Evolutionary conservation across 2,797 vertebrate species (phyloP).

Genomic region (Bovichtus diacanthus): DNA sequence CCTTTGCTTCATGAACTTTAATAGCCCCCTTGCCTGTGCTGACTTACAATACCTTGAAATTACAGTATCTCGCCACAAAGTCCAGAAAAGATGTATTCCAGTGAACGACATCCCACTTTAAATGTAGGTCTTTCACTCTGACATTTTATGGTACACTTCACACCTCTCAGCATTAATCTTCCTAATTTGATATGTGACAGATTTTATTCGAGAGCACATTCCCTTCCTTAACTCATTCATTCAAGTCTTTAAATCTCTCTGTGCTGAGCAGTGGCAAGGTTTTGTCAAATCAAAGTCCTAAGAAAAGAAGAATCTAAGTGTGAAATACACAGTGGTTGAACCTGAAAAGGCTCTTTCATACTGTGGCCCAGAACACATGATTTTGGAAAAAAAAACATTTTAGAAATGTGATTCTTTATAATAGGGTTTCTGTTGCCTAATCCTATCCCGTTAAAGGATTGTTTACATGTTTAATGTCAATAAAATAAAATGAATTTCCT

Average conservation of each 20-base stretch:
- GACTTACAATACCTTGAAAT: conserved; percentile 43
- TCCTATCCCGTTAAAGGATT: neutral
- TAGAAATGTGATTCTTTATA: neutral
- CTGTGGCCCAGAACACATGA: neutral
- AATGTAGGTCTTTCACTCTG: conserved; percentile 57
- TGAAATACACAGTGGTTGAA: conserved; percentile 44
- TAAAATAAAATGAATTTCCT: neutral
- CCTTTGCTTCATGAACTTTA: conserved; percentile 49
- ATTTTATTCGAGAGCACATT: conserved; percentile 53
- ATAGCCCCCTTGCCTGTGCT: conserved; percentile 24
- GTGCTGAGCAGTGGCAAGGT: conserved; percentile 26
- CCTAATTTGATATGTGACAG: conserved; percentile 60
- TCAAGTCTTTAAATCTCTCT: conserved; percentile 51
- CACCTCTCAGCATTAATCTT: conserved; percentile 55
- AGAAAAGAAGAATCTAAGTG: conserved; percentile 46
- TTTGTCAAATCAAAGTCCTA: conserved; percentile 39
- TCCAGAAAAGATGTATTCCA: conserved; percentile 42
- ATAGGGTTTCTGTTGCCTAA: neutral
- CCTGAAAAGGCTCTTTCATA: conserved; percentile 6
- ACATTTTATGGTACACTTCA: conserved; percentile 68
- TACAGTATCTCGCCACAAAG: conserved; percentile 46
- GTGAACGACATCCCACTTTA: conserved; percentile 44
- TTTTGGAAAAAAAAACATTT: conserved; percentile 1
- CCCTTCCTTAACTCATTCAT: conserved; percentile 41
- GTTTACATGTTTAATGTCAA: conserved; percentile 5